Base-by-base conservation (phyloP, 2,797 vertebrate genomes). In the Crenuchus spilurus region DNA sequence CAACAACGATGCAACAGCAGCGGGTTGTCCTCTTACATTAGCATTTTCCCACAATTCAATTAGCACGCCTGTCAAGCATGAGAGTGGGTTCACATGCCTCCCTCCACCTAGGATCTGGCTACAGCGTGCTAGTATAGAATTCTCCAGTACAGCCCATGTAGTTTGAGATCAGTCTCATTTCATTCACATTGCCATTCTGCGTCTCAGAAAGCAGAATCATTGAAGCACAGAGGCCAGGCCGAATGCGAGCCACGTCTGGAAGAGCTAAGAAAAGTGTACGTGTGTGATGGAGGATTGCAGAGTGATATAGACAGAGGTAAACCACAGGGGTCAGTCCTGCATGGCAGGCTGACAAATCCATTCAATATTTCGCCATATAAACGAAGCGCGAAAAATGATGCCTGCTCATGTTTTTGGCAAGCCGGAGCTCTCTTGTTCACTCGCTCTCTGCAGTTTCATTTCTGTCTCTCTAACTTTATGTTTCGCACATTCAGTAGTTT, bases 1-100 rank as follows among this genome's bases (percentile, higher is more conserved):
- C 11, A 2, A 54, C 13, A 16, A 16, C 4, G 11, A 26, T 24
- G 51, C 14, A 54, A 54, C 5, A 16, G 22, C 24, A 16, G 1
- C 26, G 10, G 24, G 51, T 2, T 3, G 13, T 51, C 24, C 24
- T 16, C 24, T 2, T 72, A 75, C 54, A 92, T 92, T 92, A 87
- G 90, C 90, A 92, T 92, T 91, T 89, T 87, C 89, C 89, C 92
- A 93, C 90, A 92, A 91, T 91, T 92, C 90, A 92, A 92, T 92
- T 92, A 91, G 80, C 89, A 92, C 85, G 91, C 87, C 78, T 92
- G 91, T 91, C 90, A 92, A 87, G 84, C 78, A 75, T 72, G 76
- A 46, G 71, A 81, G 79, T 71, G 65, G 52, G 70, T 26, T 51
- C 22, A 26, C 48, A 51, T 51, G 20, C 48, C 18, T 51, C 48